Evolutionary conservation across 2,113 vertebrate species (phyloP).

Genomic region (Ornithorhynchus anatinus): DNA sequence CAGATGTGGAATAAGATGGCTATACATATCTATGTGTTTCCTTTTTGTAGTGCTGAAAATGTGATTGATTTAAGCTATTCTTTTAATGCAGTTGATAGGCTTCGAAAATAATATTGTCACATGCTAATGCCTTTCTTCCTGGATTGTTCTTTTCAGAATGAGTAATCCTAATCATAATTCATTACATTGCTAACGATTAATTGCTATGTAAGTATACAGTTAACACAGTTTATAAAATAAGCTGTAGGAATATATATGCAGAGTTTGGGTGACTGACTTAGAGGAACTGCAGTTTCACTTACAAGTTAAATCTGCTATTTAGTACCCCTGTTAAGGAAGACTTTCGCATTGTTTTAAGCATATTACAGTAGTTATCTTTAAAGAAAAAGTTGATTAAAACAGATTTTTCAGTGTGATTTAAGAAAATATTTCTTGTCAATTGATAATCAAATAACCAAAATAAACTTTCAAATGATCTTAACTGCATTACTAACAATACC

Average conservation of each 20-base stretch:
- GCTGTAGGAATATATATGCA: conserved; percentile 4
- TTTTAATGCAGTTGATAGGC: conserved; percentile 45
- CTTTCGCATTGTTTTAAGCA: conserved; percentile 23
- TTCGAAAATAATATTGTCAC: conserved; percentile 54
- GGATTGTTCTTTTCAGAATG: conserved; percentile 10
- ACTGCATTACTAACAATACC: not conserved
- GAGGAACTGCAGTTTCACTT: not conserved
- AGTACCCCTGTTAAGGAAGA: conserved; percentile 1
- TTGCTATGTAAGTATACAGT: conserved; percentile 30
- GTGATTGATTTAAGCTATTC: conserved; percentile 59
- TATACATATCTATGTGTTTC: conserved; percentile 40
- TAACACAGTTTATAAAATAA: conserved; percentile 27
- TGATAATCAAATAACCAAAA: not conserved
- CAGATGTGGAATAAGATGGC: conserved; percentile 30
- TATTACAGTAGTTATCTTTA: conserved; percentile 2
- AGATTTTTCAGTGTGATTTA: not conserved
- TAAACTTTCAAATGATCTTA: conserved; percentile 2
- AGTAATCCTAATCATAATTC: not conserved
- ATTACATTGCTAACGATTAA: conserved; percentile 44
- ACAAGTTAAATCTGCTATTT: conserved; percentile 5
- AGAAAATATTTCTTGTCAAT: conserved; percentile 8
- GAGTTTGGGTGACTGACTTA: conserved; percentile 23
- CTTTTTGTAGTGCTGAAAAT: conserved; percentile 36
- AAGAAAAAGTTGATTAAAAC: not conserved
- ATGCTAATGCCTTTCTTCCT: conserved; percentile 6